Base-by-base conservation (phyloP, 2,113 vertebrate genomes). In the Steatornis caripensis region DNA sequence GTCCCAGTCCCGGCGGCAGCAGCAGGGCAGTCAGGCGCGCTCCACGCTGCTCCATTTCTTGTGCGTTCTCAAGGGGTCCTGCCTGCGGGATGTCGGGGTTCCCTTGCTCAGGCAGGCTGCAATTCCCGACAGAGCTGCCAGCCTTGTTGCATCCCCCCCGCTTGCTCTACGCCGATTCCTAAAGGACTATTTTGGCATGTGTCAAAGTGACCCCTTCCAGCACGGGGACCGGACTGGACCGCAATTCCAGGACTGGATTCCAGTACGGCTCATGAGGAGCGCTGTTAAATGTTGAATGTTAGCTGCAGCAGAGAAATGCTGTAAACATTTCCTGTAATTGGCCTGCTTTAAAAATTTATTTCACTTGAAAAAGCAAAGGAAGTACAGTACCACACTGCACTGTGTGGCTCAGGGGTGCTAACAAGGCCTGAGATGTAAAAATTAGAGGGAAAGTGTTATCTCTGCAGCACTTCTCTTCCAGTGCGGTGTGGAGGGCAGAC, bases 301-400 rank as follows among this genome's bases (percentile, higher is more conserved):
- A 49, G 41, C 74, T 85, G 57, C 74, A 87, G 81, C 4, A 0
- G 45, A 92, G 81, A 92, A 87, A 75, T 4, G 34, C 19, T 72
- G 54, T 87, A 92, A 96, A 92, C 84, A 69, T 80, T 71, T 87
- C 58, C 87, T 87, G 49, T 87, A 94, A 97, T 23, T 72, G 70
- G 57, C 34, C 91, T 66, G 49, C 87, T 95, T 97, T 95, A 62
- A 95, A 91, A 80, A 80, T 91, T 77, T 30, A 97, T 95, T 54
- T 58, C 49, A 15, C 46, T 77, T 79, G 81, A 95, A 82, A 84
- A 45, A 93, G 26, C n/a, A 37, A 72, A 87, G 49, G 75, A 90
- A 57, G 39, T 22, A 75, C 34, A 57, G 39, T 22, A 75, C 34
- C 89, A 43, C 18, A 19, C 14, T 15, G 22, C 41, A 32, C 65